A percentile compares a stretch with the other conserved stretches of the same genome.
These are phyloP conservation scores for Ricordea florida DNA, from an alignment of 92 coral and sea anemone genomes.

Conservation along the genomic window DNA sequence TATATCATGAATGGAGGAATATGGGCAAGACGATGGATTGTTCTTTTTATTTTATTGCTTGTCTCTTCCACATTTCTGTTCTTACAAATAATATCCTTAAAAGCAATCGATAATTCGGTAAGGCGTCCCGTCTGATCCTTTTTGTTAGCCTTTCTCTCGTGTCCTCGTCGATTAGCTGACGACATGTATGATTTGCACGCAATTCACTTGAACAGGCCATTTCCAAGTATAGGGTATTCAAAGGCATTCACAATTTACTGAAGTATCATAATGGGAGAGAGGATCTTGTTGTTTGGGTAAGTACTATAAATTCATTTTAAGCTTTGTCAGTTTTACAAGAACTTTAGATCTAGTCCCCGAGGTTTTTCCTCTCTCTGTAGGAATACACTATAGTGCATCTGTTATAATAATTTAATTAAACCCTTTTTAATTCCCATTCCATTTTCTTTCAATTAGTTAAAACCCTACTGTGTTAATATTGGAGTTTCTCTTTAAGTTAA, in stretches of 20 bases:
- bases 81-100: slow-evolving; percentile 54
- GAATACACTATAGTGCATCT: no score
- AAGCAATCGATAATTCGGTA: slow-evolving; percentile 60
- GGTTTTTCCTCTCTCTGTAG: no score
- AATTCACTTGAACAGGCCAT: background rate
- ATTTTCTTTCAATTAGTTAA: no score
- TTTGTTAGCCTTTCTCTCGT: background rate
- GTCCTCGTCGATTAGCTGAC: background rate
- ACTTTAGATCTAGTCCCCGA: no score
- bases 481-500: no score
- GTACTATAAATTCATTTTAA: no score
- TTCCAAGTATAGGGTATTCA: slow-evolving; percentile 13
- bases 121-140: background rate
- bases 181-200: background rate
- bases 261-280: background rate
- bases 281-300: no score
- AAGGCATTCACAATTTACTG: slow-evolving; percentile 14
- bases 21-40: slow-evolving; percentile 26
- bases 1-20: background rate
- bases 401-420: no score
- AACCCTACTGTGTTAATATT: no score
- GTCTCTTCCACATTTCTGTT: slow-evolving; percentile 57
- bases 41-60: slow-evolving; percentile 46
- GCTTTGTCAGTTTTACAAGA: no score
- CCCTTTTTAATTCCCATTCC: no score